Evolutionary conservation across 2,888 invertebrate genomes (phyloP).

Genomic region (Ryuthela nishihirai): DNA sequence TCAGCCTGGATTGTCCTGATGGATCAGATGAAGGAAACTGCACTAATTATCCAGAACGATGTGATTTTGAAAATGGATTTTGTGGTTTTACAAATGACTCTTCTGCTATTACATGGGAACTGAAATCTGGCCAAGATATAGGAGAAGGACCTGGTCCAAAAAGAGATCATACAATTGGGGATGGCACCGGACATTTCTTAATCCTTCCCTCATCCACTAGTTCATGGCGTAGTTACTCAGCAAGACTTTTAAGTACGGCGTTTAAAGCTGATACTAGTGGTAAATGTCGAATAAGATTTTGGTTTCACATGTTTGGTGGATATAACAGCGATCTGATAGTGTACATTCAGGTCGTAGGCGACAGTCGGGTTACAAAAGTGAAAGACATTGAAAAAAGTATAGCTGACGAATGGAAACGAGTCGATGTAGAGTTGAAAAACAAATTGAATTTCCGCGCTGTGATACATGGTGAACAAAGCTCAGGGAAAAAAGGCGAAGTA

Average conservation of each 20-base stretch:
- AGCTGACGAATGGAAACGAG: slow-evolving; percentile 33
- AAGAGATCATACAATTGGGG: slow-evolving; percentile 32
- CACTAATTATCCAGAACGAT: slow-evolving; percentile 22
- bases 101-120: slow-evolving; percentile 8
- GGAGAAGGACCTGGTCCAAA: slow-evolving; percentile 22
- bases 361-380: background rate
- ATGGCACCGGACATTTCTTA: slow-evolving; percentile 25
- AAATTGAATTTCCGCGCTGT: slow-evolving; percentile 26
- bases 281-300: slow-evolving; percentile 35
- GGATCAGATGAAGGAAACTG: slow-evolving; percentile 36
- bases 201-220: background rate
- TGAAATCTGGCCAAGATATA: slow-evolving; percentile 14
- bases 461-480: slow-evolving; percentile 17
- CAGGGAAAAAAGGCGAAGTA: slow-evolving; percentile 19
- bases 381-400: background rate
- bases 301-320: slow-evolving; percentile 21
- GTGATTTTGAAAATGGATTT: slow-evolving; percentile 33
- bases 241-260: slow-evolving; percentile 19
- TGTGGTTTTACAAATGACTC: slow-evolving; percentile 3
- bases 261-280: slow-evolving; percentile 33
- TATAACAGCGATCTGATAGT: slow-evolving; percentile 45
- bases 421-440: slow-evolving; percentile 10
- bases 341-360: slow-evolving; percentile 24
- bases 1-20: slow-evolving; percentile 31
- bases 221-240: background rate